These are phyloP conservation scores for Trichonephila clavata DNA, from an alignment of 1,140 invertebrate genomes.

Conservation along the genomic window DNA sequence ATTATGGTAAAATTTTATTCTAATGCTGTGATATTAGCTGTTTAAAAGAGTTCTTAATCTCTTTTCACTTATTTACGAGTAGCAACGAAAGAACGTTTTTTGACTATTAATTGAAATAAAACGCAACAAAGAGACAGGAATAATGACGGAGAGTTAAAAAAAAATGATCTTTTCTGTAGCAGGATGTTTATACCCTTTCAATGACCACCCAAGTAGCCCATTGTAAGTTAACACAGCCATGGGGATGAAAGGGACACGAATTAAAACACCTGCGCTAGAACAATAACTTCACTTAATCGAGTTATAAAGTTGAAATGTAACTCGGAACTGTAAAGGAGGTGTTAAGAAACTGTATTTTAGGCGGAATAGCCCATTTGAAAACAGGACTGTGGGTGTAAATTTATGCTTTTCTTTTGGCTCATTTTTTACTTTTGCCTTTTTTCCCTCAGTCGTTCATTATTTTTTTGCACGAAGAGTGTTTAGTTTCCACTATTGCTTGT, in stretches of 20 bases:
- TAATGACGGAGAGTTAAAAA: constrained; percentile 51
- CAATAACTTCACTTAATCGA: constrained; percentile 73
- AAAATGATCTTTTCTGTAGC: not conserved
- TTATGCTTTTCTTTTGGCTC: constrained; percentile 36
- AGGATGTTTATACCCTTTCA: constrained; percentile 44
- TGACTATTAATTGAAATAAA: constrained; percentile 44
- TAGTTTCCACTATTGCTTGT: not conserved
- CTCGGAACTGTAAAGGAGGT: constrained; percentile 50
- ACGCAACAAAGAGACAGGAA: constrained; percentile 19
- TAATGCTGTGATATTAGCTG: too few species aligned
- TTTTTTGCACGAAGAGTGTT: not conserved
- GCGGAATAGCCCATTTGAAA: constrained; percentile 40
- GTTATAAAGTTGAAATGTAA: constrained; percentile 68
- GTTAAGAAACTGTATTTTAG: constrained; percentile 45
- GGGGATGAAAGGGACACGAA: constrained; percentile 60
- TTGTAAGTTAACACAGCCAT: constrained; percentile 59
- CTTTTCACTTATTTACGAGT: not conserved
- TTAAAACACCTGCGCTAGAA: constrained; percentile 72
- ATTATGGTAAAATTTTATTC: too few species aligned
- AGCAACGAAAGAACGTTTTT: not conserved
- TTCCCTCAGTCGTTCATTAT: not conserved
- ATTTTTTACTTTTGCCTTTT: not conserved
- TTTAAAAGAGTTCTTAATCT: not conserved
- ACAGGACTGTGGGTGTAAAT: constrained; percentile 50
- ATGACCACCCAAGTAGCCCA: constrained; percentile 69